Evolutionary conservation across 2,888 invertebrate genomes (phyloP), one percentile per base, ranked within the genome.

Genomic region (Noctua pronuba): DNA sequence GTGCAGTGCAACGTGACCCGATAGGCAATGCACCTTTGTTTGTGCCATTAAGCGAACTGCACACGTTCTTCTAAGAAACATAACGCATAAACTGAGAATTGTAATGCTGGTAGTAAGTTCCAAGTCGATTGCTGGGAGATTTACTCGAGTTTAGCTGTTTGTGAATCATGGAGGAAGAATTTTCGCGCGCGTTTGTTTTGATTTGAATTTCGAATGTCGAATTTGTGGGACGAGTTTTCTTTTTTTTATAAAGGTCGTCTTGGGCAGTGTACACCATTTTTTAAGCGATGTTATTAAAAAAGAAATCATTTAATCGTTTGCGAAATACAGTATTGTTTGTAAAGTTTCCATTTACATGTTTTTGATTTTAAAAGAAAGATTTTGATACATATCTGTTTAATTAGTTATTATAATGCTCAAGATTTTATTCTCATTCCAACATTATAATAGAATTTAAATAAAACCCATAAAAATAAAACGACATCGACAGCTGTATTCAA

Each of bases 1-100:
- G 80, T 80, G 84, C 81, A 77, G 69, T 72, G 87, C 87, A 87
- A 88, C 86, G 88, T 88, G 88, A 87, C 79, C 73, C 82, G 89
- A 88, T 84, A 88, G 79, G 88, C 79, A 85, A 86, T 87, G 80
- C 70, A 68, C 83, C 86, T 85, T 83, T 86, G 88, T 84, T 83
- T 79, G 67, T 69, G 62, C 71, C 79, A 87, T 88, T 79, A 82
- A 65, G 84, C 81, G 86, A 84, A 84, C 82, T 80, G 66, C 76
- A 84, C 87, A 88, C 82, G 82, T 76, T 79, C 82, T 88, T 82
- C 87, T 78, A 18, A 87, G 88, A 87, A 87, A 75, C 65, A 81
- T 86, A 84, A 80, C 73, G 77, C 66, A 88, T 79, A 83, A 86
- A 86, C 79, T 85, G 21, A 67, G 74, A 65, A 80, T 85, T 80